Conservation (phyloP, 2,113 vertebrate species). For the Cololabis saira region DNA sequence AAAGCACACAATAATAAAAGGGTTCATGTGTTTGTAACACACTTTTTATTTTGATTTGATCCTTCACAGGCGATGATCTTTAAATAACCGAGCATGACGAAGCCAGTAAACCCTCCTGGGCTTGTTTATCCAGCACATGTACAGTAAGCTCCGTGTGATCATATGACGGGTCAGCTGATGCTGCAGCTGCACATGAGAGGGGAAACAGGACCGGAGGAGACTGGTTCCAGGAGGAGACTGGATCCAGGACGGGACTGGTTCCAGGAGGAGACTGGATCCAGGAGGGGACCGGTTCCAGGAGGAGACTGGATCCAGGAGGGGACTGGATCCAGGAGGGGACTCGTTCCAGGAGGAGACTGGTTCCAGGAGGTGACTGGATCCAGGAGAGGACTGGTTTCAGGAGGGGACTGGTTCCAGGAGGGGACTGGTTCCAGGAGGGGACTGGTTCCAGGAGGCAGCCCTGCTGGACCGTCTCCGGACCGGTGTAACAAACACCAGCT, state of each 20-base stretch:
- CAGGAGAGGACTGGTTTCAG: too few species aligned
- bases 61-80: background rate
- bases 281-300: too few species aligned
- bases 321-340: conserved; percentile 30
- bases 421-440: too few species aligned
- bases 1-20: too few species aligned
- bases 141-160: conserved; percentile 15
- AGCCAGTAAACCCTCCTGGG: background rate
- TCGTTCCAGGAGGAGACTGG: too few species aligned
- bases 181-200: background rate
- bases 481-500: conserved; percentile 2
- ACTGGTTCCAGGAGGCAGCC: conserved; percentile 20
- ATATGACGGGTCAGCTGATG: conserved; percentile 36
- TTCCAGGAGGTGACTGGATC: conserved; percentile 28
- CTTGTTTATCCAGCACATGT: background rate
- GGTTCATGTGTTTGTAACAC: too few species aligned
- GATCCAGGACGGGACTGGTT: too few species aligned
- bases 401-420: too few species aligned
- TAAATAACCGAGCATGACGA: conserved; percentile 4
- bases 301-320: too few species aligned
- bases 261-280: too few species aligned
- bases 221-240: too few species aligned
- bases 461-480: background rate
- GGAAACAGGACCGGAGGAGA: conserved; percentile 33
- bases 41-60: too few species aligned